Conservation (phyloP, 2,888 invertebrate genomes). For the Dinocampus coccinellae region DNA sequence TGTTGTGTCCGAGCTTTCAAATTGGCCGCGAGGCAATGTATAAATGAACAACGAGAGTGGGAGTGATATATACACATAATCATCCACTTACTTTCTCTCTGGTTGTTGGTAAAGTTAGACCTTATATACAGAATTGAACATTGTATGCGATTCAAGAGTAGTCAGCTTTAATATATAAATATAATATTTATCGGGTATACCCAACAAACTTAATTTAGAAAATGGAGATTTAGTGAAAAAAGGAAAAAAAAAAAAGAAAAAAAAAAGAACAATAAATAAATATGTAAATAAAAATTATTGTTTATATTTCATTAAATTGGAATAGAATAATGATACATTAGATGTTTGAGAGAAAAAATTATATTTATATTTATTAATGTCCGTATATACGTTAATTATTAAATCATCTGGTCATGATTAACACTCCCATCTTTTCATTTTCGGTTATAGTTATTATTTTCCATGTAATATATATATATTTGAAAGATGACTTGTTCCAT, state of each 20-base stretch:
- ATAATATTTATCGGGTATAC: neutral
- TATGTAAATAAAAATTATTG: neutral
- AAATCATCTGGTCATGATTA: constrained; percentile 51
- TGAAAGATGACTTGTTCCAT: constrained; percentile 62
- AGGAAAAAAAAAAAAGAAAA: too few species aligned
- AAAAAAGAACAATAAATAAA: constrained; percentile 35
- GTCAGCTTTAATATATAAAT: neutral
- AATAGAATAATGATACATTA: neutral
- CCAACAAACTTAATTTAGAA: neutral
- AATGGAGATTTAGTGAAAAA: too few species aligned
- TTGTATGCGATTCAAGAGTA: neutral
- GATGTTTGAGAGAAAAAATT: constrained; percentile 7
- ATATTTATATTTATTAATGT: constrained; percentile 41
- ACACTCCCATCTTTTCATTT: constrained; percentile 32
- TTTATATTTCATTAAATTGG: neutral
- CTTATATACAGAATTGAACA: constrained; percentile 4
- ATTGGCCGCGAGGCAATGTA: constrained; percentile 35
- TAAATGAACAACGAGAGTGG: constrained; percentile 45
- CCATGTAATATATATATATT: constrained; percentile 49
- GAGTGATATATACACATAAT: constrained; percentile 42
- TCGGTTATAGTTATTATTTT: constrained; percentile 18
- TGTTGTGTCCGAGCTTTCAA: constrained; percentile 42
- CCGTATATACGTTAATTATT: constrained; percentile 56
- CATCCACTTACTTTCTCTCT: constrained; percentile 60
- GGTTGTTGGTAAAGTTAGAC: constrained; percentile 11